Evolutionary conservation across 2,888 invertebrate genomes (phyloP).

Genomic region (Macrosiphum euphorbiae): DNA sequence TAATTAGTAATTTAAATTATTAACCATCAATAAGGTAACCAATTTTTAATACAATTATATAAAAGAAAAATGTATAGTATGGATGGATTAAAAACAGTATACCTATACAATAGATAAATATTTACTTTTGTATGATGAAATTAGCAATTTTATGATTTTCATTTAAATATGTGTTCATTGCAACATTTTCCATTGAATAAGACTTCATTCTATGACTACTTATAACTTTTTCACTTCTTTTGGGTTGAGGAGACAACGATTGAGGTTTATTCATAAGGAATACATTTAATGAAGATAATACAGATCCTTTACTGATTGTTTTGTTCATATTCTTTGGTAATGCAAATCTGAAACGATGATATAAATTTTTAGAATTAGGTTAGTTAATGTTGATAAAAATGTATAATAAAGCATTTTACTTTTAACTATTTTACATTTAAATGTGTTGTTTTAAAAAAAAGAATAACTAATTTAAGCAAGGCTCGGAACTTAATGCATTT

Average conservation of each 20-base stretch:
- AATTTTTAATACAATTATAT: no score
- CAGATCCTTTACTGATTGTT: constrained; percentile 53
- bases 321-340: constrained; percentile 47
- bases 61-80: not conserved
- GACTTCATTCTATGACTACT: constrained; percentile 60
- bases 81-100: not conserved
- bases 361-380: not conserved
- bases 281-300: constrained; percentile 55
- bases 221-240: constrained; percentile 57
- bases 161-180: constrained; percentile 57
- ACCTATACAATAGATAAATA: not conserved
- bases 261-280: constrained; percentile 54
- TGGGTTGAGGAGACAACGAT: constrained; percentile 50
- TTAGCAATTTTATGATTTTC: constrained; percentile 58
- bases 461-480: not conserved
- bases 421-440: not conserved
- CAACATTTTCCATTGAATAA: constrained; percentile 62
- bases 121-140: constrained; percentile 57
- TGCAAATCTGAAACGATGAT: constrained; percentile 18
- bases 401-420: not conserved
- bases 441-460: not conserved
- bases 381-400: not conserved
- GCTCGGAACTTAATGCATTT: no score
- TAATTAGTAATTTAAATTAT: not conserved
- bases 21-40: no score